A percentile compares a stretch with the other conserved stretches of the same genome.
Conservation (phyloP, 1,140 invertebrate genomes). For the Lanistes nyassanus region DNA sequence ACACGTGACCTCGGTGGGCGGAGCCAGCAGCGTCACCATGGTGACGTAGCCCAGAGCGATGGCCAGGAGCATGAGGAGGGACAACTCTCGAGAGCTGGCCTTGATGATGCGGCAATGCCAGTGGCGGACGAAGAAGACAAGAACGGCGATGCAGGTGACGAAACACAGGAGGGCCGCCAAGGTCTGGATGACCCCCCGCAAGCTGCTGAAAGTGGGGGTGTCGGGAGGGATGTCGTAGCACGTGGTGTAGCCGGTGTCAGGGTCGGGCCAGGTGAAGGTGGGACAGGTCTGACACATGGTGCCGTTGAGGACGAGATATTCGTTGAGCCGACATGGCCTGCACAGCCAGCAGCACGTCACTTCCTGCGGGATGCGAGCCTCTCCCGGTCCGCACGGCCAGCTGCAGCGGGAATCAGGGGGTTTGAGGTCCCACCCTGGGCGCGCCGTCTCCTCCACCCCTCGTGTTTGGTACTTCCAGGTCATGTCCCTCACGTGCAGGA, state of each 20-base stretch:
- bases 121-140: constrained; percentile 77
- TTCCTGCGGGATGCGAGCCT: constrained; percentile 26
- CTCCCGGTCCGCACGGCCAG: constrained; percentile 31
- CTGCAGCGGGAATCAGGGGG: constrained; percentile 39
- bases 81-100: constrained; percentile 88
- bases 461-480: background rate
- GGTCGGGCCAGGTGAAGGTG: constrained; percentile 53
- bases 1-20: constrained; percentile 67
- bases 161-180: constrained; percentile 68
- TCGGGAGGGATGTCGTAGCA: constrained; percentile 65
- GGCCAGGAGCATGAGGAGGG: constrained; percentile 86
- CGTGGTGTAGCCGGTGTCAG: constrained; percentile 68
- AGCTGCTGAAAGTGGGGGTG: constrained; percentile 19
- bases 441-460: no score
- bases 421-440: no score
- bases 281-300: constrained; percentile 36
- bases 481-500: background rate
- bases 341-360: constrained; percentile 37
- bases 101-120: constrained; percentile 86
- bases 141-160: constrained; percentile 53
- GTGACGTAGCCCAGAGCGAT: constrained; percentile 90
- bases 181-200: constrained; percentile 68
- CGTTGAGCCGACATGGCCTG: constrained; percentile 31
- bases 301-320: constrained; percentile 33
- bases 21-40: constrained; percentile 84